Evolutionary conservation across 2,888 invertebrate genomes (phyloP), one percentile per base, ranked within the genome.

Genomic region (Ephialtes manifestator): DNA sequence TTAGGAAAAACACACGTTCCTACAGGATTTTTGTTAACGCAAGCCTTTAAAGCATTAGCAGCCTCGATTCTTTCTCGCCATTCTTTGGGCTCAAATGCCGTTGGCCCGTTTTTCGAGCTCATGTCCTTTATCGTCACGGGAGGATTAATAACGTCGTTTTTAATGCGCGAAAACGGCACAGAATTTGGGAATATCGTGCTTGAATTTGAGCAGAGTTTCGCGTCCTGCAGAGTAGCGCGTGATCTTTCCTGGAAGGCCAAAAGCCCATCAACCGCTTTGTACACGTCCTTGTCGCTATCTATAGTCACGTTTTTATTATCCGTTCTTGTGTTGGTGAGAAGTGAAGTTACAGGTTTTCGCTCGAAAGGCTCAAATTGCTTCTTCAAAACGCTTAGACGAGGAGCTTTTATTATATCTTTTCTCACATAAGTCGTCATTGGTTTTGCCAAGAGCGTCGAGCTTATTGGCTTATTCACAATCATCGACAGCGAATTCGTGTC

Each of bases 321-420:
- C 13, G 71, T 46, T 2, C 46, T 68, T 1, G 58, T 20, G 8
- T 72, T 51, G 4, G 0, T 39, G 4, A 46, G 18, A 7, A 48
- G 55, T 48, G 68, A 31, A 15, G 13, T 10, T 11, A 10, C 10
- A 3, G 67, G 13, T 35, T 84, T 78, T 2, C 55, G 46, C 8
- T 85, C 85, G 5, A 31, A 24, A 5, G 67, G 7, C 0, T 58
- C 58, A 7, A 53, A 46, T 5, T 86, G 63, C 39, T 86, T 80
- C n/a, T 89, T 89, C 35, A 91, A 51, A 5, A 91, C 86, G 55
- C 88, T 92, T 4, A 92, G 75, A 20, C 88, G 89, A 0, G 92
- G 87, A 4, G 91, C 90, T 82, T 91, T 91, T 58, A 92, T 87
- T 0, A 92, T 87, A 68, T 88, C 86, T 31, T 90, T 92, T 15